A percentile compares a stretch with the other conserved stretches of the same genome.
These are phyloP conservation scores for Coreius guichenoti DNA, from an alignment of 2,797 vertebrate species.

Conservation along the genomic window DNA sequence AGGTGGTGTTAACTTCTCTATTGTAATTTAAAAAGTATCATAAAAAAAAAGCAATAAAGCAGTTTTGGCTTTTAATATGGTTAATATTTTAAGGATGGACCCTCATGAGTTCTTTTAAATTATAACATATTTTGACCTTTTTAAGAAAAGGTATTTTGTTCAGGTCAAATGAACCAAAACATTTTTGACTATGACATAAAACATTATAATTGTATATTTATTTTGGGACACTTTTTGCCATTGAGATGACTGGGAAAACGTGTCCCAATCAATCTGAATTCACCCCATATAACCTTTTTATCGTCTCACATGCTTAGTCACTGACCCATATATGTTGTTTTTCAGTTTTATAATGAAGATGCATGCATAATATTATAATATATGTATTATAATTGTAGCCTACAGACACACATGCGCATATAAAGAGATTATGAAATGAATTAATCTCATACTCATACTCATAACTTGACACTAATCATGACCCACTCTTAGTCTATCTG, in stretches of 20 bases:
- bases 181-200: too few species aligned
- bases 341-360: not conserved
- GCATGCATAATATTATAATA: not conserved
- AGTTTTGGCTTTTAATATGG: not conserved
- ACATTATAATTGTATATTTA: too few species aligned
- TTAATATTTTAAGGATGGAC: not conserved
- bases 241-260: not conserved
- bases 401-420: not conserved
- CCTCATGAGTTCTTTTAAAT: not conserved
- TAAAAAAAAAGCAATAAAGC: not conserved
- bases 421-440: not conserved
- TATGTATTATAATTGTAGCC: not conserved
- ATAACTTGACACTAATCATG: not conserved
- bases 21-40: not conserved
- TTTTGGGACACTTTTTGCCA: not conserved
- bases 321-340: constrained; percentile 1
- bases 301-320: not conserved
- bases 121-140: not conserved
- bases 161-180: not conserved
- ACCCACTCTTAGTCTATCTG: not conserved
- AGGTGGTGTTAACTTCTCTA: not conserved
- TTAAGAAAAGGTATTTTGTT: not conserved
- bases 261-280: too few species aligned
- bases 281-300: not conserved
- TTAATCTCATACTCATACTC: not conserved